Evolutionary conservation across 2,113 vertebrate species (phyloP).

Genomic region (Myotis yumanensis): DNA sequence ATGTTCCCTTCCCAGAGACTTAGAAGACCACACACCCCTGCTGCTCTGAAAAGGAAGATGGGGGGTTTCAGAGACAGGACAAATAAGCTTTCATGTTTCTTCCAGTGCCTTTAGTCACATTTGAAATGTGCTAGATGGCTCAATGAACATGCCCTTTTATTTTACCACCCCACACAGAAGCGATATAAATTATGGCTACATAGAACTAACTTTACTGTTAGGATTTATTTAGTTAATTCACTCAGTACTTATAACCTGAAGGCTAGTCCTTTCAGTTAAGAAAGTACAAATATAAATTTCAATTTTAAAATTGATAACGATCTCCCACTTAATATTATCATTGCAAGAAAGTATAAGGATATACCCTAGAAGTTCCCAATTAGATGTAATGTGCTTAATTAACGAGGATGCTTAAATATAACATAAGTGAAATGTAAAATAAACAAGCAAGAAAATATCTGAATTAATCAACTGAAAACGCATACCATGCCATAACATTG

Average conservation of each 20-base stretch:
- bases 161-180: neutral
- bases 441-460: neutral
- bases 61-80: neutral
- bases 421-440: conserved; percentile 3
- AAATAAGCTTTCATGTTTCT: neutral
- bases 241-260: neutral
- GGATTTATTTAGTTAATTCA: neutral
- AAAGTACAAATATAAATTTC: conserved; percentile 3
- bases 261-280: neutral
- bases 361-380: neutral
- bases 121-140: neutral
- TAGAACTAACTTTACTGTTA: neutral
- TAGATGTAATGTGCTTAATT: neutral
- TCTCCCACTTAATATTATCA: neutral
- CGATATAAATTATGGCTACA: neutral
- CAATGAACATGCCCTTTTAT: accelerated
- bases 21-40: neutral
- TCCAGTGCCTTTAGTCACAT: neutral
- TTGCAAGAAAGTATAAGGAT: neutral
- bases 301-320: conserved; percentile 15
- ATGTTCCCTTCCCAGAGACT: neutral
- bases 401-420: neutral
- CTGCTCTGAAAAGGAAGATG: neutral
- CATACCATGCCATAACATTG: neutral
- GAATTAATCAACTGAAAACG: neutral